Base-by-base conservation (phyloP, 2,888 invertebrate genomes). In the Tortrix viridana region DNA sequence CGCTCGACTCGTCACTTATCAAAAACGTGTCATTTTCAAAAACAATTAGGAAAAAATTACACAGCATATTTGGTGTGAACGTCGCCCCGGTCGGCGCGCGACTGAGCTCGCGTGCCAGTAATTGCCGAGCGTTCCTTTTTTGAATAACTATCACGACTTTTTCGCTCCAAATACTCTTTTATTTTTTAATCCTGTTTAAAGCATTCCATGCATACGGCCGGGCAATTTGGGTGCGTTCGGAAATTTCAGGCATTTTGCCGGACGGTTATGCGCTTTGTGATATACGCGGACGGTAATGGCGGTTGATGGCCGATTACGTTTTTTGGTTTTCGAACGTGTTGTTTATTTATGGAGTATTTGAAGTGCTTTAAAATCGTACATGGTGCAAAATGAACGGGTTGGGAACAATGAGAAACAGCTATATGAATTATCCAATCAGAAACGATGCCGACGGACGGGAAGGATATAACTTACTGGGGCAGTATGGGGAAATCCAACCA, bases 71-170 rank as follows among this genome's bases (percentile, higher is more conserved):
- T 80, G 82, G 70, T 86, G 79, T 88, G 85, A 68, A 84, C 78
- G 65, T 71, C 63, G 69, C 84, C 81, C 77, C 69, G 69, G 54
- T 60, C 71, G 89, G 88, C 89, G 89, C 90, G 91, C 89, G 90
- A 88, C 89, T 83, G 84, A 72, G 85, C 85, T 91, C 92, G 91
- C 90, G 92, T 91, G 91, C 91, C 91, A 82, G 89, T 91, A 91
- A 91, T 91, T 87, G 89, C 83, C 76, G 76, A 76, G 78, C 81
- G 87, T 90, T 88, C 89, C 86, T 89, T 91, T 91, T 91, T 89
- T 85, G 87, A 89, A 88, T 84, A 88, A 87, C 88, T 88, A 91
- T 91, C 90, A 92, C 91, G 92, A 92, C 88, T 91, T 86, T 89
- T 92, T 91, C 89, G 89, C 87, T 89, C 89, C 85, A 86, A 84